Percentiles rank a stretch among this genome's conserved stretches.
Evolutionary conservation across 2,797 vertebrate species (phyloP).

Genomic region (Syngnathus rostellatus): DNA sequence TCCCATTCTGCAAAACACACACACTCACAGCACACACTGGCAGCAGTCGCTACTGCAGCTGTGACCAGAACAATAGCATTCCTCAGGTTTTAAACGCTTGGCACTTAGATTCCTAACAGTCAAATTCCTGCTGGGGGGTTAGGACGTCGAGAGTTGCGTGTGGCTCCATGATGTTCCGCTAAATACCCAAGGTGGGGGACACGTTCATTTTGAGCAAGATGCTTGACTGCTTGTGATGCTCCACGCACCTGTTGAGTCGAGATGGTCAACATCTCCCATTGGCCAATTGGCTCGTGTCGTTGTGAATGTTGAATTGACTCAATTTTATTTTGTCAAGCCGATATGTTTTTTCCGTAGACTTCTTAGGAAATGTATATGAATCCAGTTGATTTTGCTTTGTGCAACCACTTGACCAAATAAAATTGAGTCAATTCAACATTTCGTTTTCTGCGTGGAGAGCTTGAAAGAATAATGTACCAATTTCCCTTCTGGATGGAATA

Average conservation of each 20-base stretch:
- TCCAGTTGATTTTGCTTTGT: no score
- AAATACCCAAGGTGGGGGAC: constrained; percentile 1
- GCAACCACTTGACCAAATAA: no score
- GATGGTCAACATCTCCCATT: constrained; percentile 4
- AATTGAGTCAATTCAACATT: no score
- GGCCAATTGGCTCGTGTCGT: not conserved
- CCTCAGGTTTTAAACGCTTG: constrained; percentile 62
- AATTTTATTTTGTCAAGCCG: no score
- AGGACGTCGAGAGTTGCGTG: constrained; percentile 15
- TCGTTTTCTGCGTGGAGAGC: no score
- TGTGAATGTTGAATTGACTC: no score
- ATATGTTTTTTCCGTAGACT: no score
- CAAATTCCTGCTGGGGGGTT: constrained; percentile 44
- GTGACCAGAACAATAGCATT: constrained; percentile 68
- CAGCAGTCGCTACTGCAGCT: constrained; percentile 56
- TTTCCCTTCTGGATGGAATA: no score
- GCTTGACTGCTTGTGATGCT: constrained; percentile 32
- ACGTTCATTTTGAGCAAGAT: constrained; percentile 18
- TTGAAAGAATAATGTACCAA: no score
- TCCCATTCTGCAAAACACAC: constrained; percentile 2
- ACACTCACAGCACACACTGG: constrained; percentile 14
- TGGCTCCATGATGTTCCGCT: constrained; percentile 9
- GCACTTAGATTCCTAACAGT: constrained; percentile 67
- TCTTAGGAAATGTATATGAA: no score
- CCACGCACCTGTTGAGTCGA: constrained; percentile 57